Percentiles rank a stretch among this genome's conserved stretches.
phyloP scores from a whole-genome alignment of 2,113 vertebrate genomes.

The Xyrauchen texanus region DNA sequence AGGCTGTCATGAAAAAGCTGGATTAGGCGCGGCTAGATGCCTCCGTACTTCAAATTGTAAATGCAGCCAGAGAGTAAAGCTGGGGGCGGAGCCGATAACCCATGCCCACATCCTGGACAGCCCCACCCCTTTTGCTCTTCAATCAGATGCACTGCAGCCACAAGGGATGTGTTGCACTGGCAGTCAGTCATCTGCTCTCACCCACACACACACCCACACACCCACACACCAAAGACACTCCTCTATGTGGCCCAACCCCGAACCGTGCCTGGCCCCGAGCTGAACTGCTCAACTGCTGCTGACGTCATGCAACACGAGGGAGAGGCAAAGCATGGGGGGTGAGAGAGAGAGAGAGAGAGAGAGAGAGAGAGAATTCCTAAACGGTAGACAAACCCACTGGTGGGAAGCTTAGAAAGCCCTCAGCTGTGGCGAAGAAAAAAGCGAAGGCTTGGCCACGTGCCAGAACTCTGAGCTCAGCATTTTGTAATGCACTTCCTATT shows the following conservation, averaged over 20 bases:
- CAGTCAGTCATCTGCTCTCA: slow-evolving; percentile 42
- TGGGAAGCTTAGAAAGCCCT: slow-evolving; percentile 89
- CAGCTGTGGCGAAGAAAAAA: slow-evolving; percentile 82
- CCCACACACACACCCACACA: slow-evolving; percentile 39
- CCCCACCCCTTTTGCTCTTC: slow-evolving; percentile 3
- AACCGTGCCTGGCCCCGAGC: slow-evolving; percentile 77
- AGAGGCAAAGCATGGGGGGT: too few relatives aligned
- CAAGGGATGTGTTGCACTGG: slow-evolving; percentile 33
- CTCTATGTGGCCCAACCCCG: slow-evolving; percentile 52
- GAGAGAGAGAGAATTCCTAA: slow-evolving; percentile 83
- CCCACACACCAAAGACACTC: slow-evolving; percentile 39
- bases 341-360: slow-evolving; percentile 52
- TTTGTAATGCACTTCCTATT: slow-evolving; percentile 92
- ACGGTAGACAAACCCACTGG: slow-evolving; percentile 79
- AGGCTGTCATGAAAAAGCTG: too few relatives aligned
- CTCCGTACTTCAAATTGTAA: too few relatives aligned
- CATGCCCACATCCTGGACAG: slow-evolving; percentile 14
- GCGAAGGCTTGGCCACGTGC: slow-evolving; percentile 80
- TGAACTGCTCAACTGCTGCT: slow-evolving; percentile 75
- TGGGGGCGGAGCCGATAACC: background rate
- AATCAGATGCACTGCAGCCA: slow-evolving; percentile 41
- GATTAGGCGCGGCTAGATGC: too few relatives aligned
- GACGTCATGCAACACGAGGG: slow-evolving; percentile 77
- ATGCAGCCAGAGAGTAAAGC: background rate
- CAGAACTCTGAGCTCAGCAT: slow-evolving; percentile 95